Evolutionary conservation across 2,113 vertebrate genomes (phyloP).

Genomic region (Aviceda subcristata): DNA sequence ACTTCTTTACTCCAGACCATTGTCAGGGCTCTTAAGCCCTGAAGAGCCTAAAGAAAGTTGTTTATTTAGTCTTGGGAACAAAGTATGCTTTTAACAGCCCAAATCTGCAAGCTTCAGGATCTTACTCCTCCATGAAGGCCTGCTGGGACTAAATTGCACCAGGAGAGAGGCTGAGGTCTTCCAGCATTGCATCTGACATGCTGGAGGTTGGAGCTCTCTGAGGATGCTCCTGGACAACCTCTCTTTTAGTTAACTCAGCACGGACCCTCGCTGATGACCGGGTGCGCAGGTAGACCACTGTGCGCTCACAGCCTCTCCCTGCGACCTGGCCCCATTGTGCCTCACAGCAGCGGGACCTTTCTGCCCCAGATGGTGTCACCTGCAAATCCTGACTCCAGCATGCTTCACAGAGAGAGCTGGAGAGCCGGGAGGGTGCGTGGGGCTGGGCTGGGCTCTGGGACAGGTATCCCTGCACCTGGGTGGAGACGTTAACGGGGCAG

Average conservation of each 20-base stretch:
- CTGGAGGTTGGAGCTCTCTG: not conserved
- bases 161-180: not conserved
- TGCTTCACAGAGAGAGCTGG: accelerated
- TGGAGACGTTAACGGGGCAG: not conserved
- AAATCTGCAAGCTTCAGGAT: not conserved
- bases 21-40: not conserved
- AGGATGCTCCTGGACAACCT: not conserved
- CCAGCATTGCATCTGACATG: too few species aligned
- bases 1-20: not conserved
- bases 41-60: not conserved
- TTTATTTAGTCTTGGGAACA: not conserved
- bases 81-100: not conserved
- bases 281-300: not conserved
- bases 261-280: accelerated
- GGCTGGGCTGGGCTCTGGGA: not conserved
- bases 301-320: too few species aligned
- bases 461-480: not conserved
- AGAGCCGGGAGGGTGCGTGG: not conserved
- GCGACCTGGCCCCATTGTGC: accelerated
- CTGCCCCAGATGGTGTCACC: not conserved
- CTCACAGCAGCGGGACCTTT: not conserved
- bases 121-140: not conserved
- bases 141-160: not conserved
- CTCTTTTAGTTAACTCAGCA: not conserved
- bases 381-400: not conserved